Conservation (phyloP, 2,113 vertebrate species). For the Indri indri region DNA sequence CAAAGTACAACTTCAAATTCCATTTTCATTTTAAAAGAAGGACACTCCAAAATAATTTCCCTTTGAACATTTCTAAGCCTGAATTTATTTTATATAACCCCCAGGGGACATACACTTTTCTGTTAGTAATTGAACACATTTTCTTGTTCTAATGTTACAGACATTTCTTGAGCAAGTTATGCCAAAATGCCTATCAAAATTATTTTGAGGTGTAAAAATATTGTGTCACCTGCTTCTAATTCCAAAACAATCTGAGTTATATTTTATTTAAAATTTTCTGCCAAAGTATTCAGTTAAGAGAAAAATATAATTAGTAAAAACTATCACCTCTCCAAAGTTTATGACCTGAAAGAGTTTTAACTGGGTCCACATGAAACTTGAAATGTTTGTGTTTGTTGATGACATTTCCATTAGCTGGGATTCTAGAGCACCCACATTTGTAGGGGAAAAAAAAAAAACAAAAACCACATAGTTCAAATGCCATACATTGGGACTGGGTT, state of each 20-base stretch:
- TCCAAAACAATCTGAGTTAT: neutral
- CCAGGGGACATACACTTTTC: neutral
- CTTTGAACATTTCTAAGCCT: slow-evolving; percentile 52
- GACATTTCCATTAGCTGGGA: slow-evolving; percentile 53
- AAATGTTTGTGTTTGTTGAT: slow-evolving; percentile 58
- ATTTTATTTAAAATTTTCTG: slow-evolving; percentile 39
- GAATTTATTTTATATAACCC: slow-evolving; percentile 60
- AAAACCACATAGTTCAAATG: slow-evolving; percentile 27
- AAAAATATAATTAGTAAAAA: slow-evolving; percentile 36
- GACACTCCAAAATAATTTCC: slow-evolving; percentile 67
- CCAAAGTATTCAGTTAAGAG: slow-evolving; percentile 38
- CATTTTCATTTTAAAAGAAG: slow-evolving; percentile 68
- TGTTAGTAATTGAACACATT: slow-evolving; percentile 58
- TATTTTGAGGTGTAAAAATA: slow-evolving; percentile 64
- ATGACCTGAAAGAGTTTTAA: slow-evolving; percentile 39
- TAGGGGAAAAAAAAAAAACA: slow-evolving; percentile 10
- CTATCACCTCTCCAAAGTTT: neutral
- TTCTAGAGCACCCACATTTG: slow-evolving; percentile 23
- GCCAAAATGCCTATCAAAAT: slow-evolving; percentile 62
- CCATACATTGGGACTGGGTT: neutral
- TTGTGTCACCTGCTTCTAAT: slow-evolving; percentile 63
- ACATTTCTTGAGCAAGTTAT: slow-evolving; percentile 52
- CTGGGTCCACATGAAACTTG: neutral
- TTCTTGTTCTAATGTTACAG: slow-evolving; percentile 52
- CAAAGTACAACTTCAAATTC: slow-evolving; percentile 51